Base-by-base conservation (phyloP, 2,888 invertebrate species). In the Drosophila flavopinicola region DNA sequence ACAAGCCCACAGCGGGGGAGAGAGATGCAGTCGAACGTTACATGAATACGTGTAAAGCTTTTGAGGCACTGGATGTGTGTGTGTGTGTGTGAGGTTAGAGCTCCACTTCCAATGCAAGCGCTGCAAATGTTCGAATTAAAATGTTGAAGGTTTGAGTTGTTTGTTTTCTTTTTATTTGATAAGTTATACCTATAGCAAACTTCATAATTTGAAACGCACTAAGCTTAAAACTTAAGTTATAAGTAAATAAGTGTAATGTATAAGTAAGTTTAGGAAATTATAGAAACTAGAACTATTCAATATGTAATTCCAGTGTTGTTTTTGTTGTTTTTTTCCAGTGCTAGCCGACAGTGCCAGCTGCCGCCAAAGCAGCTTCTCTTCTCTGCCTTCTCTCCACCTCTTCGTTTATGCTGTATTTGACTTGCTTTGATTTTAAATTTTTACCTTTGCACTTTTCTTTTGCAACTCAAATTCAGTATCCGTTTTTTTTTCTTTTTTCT, bases 241-340 rank as follows among this genome's bases (percentile, higher is more conserved):
- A 83, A 78, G 86, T 85, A 86, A 66, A 84, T 72, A 69, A 64
- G 15, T 75, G 42, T 78, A 75, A n/a, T n/a, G n/a, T n/a, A n/a
- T n/a, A n/a, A 45, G 51, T 75, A 72, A 79, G 60, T 56, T 75
- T 78, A 75, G 66, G 76, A 69, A 78, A 59, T 57, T 57, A 24
- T 57, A 42, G 20, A 57, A 71, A 58, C 47, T 63, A 73, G 45
- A 73, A 54, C 70, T 75, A 72, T 52, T 47, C 11, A 65, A 69
- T 72, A 75, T 23, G 58, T 59, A 54, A 64, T 52, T 67, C 58
- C 60, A 63, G 60, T 61, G 38, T 54, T 41, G 47, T 32, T 52
- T 42, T 70, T 37, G n/a, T 52, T 1, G 42, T 41, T 37, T 27
- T 20, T 30, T 54, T 57, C 32, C 58, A 69, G 54, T 48, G 58